Conservation (phyloP, 2,797 vertebrate genomes). For the Pseudochirops cupreus region DNA sequence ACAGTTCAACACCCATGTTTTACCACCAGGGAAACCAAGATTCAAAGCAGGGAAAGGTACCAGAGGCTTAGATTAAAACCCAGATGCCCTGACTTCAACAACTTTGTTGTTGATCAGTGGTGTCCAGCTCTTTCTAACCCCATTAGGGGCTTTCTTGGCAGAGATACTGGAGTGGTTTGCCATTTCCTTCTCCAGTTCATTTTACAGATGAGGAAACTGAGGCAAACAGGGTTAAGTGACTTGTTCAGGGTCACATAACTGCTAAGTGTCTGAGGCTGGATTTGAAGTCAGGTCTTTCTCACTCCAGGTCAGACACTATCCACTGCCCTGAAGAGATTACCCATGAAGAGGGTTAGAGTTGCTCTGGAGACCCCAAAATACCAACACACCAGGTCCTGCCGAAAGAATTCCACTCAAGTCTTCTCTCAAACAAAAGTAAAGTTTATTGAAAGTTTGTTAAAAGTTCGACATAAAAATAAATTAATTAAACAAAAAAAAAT, state of each 20-base stretch:
- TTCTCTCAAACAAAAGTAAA: too few relatives aligned
- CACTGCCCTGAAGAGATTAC: too few relatives aligned
- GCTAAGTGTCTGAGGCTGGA: too few relatives aligned
- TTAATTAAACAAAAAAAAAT: too few relatives aligned
- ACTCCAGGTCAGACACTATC: not conserved
- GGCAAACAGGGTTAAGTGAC: not conserved
- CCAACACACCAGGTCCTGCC: too few relatives aligned
- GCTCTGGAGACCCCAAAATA: too few relatives aligned
- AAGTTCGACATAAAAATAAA: too few relatives aligned
- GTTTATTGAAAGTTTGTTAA: too few relatives aligned
- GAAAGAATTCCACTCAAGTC: too few relatives aligned
- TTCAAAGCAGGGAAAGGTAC: not conserved
- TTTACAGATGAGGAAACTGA: not conserved
- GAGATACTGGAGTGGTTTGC: not conserved
- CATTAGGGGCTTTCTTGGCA: not conserved
- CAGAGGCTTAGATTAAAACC: not conserved
- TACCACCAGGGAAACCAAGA: not conserved
- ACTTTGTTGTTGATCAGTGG: not conserved
- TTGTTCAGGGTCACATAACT: not conserved
- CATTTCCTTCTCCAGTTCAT: not conserved
- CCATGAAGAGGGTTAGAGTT: too few relatives aligned
- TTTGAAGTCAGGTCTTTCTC: not conserved
- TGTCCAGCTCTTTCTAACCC: not conserved
- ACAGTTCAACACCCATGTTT: not conserved
- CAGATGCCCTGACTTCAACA: not conserved